phyloP scores from a whole-genome alignment of 1,140 invertebrate species.

The Drosophila arizonae region DNA sequence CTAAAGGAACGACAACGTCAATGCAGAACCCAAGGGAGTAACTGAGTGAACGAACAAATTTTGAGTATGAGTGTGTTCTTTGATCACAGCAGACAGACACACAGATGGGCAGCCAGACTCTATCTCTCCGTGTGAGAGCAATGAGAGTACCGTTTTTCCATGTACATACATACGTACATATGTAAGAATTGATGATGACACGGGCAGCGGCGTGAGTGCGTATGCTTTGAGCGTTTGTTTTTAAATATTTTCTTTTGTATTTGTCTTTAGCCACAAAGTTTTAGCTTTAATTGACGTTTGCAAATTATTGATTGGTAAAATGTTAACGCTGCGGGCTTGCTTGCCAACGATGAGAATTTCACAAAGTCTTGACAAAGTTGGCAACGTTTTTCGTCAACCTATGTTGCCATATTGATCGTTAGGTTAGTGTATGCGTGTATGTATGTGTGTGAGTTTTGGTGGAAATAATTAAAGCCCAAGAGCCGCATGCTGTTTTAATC shows the following conservation, averaged over 20 bases:
- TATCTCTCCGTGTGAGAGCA: slow-evolving; percentile 24
- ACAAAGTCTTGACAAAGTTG: slow-evolving; percentile 31
- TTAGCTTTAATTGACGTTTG: slow-evolving; percentile 40
- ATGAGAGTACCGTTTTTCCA: slow-evolving; percentile 19
- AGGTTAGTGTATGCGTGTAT: neutral
- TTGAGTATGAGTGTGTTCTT: slow-evolving; percentile 23
- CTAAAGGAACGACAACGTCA: slow-evolving; percentile 36
- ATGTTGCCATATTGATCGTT: slow-evolving; percentile 44
- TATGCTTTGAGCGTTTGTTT: slow-evolving; percentile 8
- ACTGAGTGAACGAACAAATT: slow-evolving; percentile 4
- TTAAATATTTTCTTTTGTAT: neutral
- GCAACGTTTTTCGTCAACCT: slow-evolving; percentile 25
- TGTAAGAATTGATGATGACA: neutral
- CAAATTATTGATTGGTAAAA: slow-evolving; percentile 45
- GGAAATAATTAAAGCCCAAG: slow-evolving; percentile 24
- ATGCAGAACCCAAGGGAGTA: slow-evolving; percentile 31
- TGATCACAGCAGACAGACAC: slow-evolving; percentile 28
- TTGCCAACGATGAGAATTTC: slow-evolving; percentile 45
- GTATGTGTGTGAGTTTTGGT: slow-evolving; percentile 1
- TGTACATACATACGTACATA: slow-evolving; percentile 13
- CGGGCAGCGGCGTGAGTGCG: neutral
- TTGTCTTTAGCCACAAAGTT: slow-evolving; percentile 18
- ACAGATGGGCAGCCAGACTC: slow-evolving; percentile 4
- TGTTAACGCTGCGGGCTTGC: slow-evolving; percentile 18
- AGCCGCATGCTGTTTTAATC: slow-evolving; percentile 38